Conservation (phyloP, 2,797 vertebrate species). For the Anguilla anguilla region DNA sequence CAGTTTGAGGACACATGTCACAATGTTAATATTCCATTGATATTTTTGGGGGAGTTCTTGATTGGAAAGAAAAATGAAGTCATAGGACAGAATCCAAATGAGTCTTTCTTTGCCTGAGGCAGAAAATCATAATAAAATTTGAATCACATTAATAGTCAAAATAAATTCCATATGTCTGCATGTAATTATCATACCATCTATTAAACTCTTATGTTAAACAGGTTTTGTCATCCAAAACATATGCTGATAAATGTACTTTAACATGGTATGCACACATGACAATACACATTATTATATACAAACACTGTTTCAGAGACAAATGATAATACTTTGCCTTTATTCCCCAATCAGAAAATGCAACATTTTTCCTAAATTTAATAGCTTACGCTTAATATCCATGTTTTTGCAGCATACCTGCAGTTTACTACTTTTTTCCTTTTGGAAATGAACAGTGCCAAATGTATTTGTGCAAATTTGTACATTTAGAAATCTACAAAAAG, state of each 20-base stretch:
- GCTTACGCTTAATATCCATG: neutral
- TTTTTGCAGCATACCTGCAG: neutral
- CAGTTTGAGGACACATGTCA: neutral
- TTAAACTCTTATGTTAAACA: neutral
- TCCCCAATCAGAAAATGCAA: neutral
- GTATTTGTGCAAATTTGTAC: neutral
- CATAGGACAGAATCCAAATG: conserved; percentile 9
- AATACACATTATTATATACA: neutral
- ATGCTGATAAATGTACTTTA: conserved; percentile 8
- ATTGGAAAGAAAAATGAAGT: conserved; percentile 14
- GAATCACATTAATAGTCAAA: conserved; percentile 17
- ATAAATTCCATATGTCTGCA: conserved; percentile 19
- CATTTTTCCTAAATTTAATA: neutral
- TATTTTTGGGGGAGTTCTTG: conserved; percentile 15
- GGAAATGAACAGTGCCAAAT: neutral
- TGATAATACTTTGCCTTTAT: neutral
- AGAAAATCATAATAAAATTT: conserved; percentile 25
- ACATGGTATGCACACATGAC: neutral
- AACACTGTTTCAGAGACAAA: neutral
- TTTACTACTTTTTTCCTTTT: neutral
- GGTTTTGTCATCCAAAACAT: conserved; percentile 6
- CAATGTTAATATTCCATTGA: conserved; percentile 1
- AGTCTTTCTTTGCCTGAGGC: conserved; percentile 19
- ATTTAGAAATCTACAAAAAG: neutral
- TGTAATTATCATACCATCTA: conserved; percentile 4